Evolutionary conservation across 2,113 vertebrate species (phyloP).

Genomic region (Pholis gunnellus): DNA sequence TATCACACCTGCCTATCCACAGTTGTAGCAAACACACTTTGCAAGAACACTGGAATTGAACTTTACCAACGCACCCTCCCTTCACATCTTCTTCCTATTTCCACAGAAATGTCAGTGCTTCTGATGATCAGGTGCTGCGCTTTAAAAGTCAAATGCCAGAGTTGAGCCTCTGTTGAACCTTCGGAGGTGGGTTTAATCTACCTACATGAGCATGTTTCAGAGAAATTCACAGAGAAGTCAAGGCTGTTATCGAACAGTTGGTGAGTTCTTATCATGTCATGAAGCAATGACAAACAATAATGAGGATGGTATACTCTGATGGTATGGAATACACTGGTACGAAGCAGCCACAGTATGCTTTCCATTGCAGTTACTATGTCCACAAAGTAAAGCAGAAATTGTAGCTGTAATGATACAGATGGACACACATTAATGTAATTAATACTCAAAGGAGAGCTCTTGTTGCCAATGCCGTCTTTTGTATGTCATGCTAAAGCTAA

Average conservation of each 20-base stretch:
- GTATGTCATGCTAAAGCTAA: neutral
- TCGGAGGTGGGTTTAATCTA: conserved; percentile 6
- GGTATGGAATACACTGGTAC: neutral
- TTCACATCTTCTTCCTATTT: neutral
- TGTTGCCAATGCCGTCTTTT: neutral
- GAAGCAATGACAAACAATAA: neutral
- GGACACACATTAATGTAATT: conserved; percentile 9
- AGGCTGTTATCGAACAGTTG: conserved; percentile 3
- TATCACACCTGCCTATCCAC: conserved; percentile 37
- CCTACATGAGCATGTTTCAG: conserved; percentile 19
- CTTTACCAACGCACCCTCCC: neutral
- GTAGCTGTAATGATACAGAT: conserved; percentile 6
- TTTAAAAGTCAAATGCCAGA: conserved; percentile 57
- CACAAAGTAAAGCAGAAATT: neutral
- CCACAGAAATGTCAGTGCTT: conserved; percentile 60
- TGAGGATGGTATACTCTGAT: neutral
- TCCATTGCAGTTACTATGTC: neutral
- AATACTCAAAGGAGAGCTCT: conserved; percentile 14
- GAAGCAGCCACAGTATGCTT: neutral
- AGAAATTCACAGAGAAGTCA: conserved; percentile 3
- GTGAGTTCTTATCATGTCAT: neutral
- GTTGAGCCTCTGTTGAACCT: conserved; percentile 21
- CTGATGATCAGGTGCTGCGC: conserved; percentile 38
- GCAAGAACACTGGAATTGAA: conserved; percentile 7
- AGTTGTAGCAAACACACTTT: conserved; percentile 1